A percentile compares a stretch with the other conserved stretches of the same genome.
Conservation (phyloP, 2,888 invertebrate genomes). For the Lithophane socia region DNA sequence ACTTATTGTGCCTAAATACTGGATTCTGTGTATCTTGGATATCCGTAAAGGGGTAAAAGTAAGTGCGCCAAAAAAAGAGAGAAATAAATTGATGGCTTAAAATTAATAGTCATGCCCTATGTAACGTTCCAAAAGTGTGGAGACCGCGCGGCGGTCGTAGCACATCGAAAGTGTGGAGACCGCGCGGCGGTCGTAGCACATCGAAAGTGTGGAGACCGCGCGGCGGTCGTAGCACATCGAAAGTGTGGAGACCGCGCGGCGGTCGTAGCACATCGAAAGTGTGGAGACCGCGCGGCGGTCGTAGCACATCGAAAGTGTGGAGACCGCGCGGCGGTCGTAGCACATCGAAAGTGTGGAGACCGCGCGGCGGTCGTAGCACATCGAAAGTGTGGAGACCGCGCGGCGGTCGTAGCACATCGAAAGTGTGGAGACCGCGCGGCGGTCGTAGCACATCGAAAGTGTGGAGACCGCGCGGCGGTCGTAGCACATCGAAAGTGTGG, state of each 20-base stretch:
- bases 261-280: background rate
- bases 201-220: background rate
- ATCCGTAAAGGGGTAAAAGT: background rate
- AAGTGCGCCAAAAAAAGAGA: background rate
- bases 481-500: background rate
- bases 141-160: background rate
- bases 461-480: background rate
- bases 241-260: background rate
- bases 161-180: background rate
- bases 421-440: background rate
- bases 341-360: background rate
- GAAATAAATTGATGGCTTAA: background rate
- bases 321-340: background rate
- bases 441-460: background rate
- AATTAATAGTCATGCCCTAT: background rate
- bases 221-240: background rate
- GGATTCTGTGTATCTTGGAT: background rate
- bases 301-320: background rate
- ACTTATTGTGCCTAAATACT: background rate
- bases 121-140: background rate
- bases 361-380: background rate
- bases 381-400: background rate
- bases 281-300: background rate
- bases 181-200: background rate
- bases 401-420: background rate